Conservation (phyloP, 2,797 vertebrate species). For the Epinephelus awoara region DNA sequence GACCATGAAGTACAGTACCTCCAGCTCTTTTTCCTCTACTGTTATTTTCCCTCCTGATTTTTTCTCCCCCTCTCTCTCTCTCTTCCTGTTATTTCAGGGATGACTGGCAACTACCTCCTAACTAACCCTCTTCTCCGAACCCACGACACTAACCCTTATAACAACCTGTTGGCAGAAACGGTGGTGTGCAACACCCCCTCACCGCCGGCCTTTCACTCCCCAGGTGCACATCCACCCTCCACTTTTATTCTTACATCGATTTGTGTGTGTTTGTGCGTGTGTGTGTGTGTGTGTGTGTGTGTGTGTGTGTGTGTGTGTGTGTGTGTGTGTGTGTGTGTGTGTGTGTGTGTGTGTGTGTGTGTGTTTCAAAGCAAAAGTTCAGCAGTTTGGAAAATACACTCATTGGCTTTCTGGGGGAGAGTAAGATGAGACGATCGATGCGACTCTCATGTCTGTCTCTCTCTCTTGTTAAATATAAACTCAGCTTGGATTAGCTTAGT, state of each 20-base stretch:
- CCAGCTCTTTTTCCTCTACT: conserved; percentile 44
- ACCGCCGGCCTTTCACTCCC: conserved; percentile 99
- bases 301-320: conserved; percentile 1
- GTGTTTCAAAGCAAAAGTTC: conserved; percentile 36
- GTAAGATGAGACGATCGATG: conserved; percentile 8
- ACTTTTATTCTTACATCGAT: conserved; percentile 49
- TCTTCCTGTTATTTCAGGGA: conserved; percentile 95
- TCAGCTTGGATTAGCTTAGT: background rate
- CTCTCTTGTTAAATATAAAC: background rate
- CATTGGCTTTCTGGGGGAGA: conserved; percentile 11
- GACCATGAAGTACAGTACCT: conserved; percentile 42
- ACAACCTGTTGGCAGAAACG: conserved; percentile 99
- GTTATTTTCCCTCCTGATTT: conserved; percentile 69
- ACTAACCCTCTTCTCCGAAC: conserved; percentile 99
- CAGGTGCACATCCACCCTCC: conserved; percentile 89
- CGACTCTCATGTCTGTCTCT: background rate
- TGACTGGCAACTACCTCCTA: conserved; percentile 99
- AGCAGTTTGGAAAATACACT: conserved; percentile 34
- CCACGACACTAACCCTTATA: conserved; percentile 99
- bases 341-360: conserved; percentile 1
- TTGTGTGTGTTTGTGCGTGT: conserved; percentile 27
- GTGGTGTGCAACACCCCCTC: conserved; percentile 99
- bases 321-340: conserved; percentile 47
- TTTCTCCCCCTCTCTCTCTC: conserved; percentile 70
- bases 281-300: conserved; percentile 47